Base-by-base conservation (phyloP, 2,113 vertebrate genomes). In the Oryzias javanicus region DNA sequence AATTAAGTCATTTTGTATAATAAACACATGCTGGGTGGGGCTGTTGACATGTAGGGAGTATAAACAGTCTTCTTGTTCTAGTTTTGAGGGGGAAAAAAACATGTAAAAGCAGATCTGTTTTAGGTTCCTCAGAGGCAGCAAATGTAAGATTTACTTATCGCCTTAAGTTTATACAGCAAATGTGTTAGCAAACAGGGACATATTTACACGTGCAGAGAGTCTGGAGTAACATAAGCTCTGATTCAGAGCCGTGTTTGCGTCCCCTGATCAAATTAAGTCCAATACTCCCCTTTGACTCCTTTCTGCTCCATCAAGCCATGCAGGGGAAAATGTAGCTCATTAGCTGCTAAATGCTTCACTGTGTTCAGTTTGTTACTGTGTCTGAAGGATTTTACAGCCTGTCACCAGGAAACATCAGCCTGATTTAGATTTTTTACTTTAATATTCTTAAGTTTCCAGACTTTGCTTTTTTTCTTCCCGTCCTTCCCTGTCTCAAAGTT, bases 31-130 rank as follows among this genome's bases (percentile, higher is more conserved):
- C 35, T 35, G 35, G 35, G 35, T 35, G 35, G 12, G 35, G 35
- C 35, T 35, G 35, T 14, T 5, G 20, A 49, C 20, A 25, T 14
- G 20, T 14, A 24, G 15, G 48, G 20, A 29, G 14, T 17, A 24
- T 25, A 41, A 61, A 50, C 41, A 46, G 27, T 42, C n/a, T 20
- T 61, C 6, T 61, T 51, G 16, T 29, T 52, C 42, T 42, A 17
- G 5, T 6, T n/a, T 35, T 35, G n/a, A 35, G 35, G 10, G 3
- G 22, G n/a, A 13, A 19, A 41, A 54, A 19, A 42, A 42, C 3
- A 41, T 6, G 16, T 17, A 27, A 25, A 15, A 25, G 49, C 12
- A 5, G 16, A 25, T 22, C 16, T 22, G 7, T 56, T 42, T 44
- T 24, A 54, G 14, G 42, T 50, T 18, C 0, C 0, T 0, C 22